Percentiles rank a stretch among this genome's conserved stretches.
phyloP scores from a whole-genome alignment of 2,888 invertebrate genomes.

The Phytoseiulus persimilis region DNA sequence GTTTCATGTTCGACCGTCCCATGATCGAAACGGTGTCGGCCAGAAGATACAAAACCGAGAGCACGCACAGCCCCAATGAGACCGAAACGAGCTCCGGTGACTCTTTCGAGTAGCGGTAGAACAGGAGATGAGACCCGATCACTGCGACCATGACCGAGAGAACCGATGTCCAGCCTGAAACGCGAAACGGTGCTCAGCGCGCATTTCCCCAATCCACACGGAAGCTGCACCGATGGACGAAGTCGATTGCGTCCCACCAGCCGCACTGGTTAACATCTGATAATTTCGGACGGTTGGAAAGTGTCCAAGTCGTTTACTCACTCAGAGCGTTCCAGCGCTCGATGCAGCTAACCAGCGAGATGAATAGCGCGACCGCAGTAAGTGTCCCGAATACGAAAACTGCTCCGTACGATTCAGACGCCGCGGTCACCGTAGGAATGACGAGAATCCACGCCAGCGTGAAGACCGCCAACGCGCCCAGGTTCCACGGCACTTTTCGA shows the following conservation, averaged over 20 bases:
- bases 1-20: not conserved
- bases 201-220: not conserved
- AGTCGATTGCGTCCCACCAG: not conserved
- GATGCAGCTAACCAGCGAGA: constrained; percentile 16
- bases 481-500: constrained; percentile 6
- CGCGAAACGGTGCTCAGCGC: not conserved
- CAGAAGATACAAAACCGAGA: not conserved
- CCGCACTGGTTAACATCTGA: not conserved
- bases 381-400: constrained; percentile 28
- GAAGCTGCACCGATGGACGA: not conserved
- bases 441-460: constrained; percentile 16
- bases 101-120: constrained; percentile 7
- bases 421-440: constrained; percentile 25
- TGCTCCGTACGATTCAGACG: constrained; percentile 38
- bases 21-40: constrained; percentile 1
- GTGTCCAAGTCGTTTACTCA: not conserved
- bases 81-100: constrained; percentile 33
- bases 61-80: not conserved
- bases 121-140: not conserved
- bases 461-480: not conserved
- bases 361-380: not conserved
- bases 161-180: constrained; percentile 1
- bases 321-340: constrained; percentile 23
- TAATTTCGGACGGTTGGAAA: not conserved
- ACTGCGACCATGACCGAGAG: not conserved